phyloP scores from a whole-genome alignment of 1,140 invertebrate genomes.

The Cepaea nemoralis region DNA sequence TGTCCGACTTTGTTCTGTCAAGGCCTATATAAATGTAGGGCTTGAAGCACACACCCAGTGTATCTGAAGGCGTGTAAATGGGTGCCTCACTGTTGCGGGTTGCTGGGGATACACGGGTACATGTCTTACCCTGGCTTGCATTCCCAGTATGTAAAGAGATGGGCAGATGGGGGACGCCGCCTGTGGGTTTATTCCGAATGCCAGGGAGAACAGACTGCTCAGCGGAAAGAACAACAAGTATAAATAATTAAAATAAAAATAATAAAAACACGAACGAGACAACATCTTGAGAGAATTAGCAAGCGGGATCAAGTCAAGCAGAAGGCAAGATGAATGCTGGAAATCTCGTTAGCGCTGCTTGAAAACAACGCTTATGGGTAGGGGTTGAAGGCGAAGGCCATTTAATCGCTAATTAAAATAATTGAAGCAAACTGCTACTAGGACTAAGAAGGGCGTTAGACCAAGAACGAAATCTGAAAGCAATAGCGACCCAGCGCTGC shows the following conservation, averaged over 20 bases:
- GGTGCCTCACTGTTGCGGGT: too few relatives aligned
- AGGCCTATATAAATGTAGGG: too few relatives aligned
- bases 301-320: not conserved
- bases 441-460: not conserved
- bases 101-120: too few relatives aligned
- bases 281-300: not conserved
- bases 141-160: too few relatives aligned
- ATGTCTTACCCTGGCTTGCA: too few relatives aligned
- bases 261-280: not conserved
- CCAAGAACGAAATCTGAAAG: not conserved
- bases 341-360: not conserved
- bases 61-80: too few relatives aligned
- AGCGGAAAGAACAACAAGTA: too few relatives aligned
- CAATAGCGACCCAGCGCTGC: not conserved
- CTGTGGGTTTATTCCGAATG: too few relatives aligned
- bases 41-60: too few relatives aligned
- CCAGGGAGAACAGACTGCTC: too few relatives aligned
- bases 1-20: too few relatives aligned
- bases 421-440: not conserved
- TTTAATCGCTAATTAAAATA: slow-evolving; percentile 16
- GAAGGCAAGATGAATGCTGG: not conserved
- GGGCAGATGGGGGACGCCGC: too few relatives aligned
- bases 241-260: not conserved
- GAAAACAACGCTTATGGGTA: not conserved
- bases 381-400: not conserved